Evolutionary conservation across 2,797 vertebrate species (phyloP), one percentile per base, ranked within the genome.

Genomic region (Anabacerthia variegaticeps): DNA sequence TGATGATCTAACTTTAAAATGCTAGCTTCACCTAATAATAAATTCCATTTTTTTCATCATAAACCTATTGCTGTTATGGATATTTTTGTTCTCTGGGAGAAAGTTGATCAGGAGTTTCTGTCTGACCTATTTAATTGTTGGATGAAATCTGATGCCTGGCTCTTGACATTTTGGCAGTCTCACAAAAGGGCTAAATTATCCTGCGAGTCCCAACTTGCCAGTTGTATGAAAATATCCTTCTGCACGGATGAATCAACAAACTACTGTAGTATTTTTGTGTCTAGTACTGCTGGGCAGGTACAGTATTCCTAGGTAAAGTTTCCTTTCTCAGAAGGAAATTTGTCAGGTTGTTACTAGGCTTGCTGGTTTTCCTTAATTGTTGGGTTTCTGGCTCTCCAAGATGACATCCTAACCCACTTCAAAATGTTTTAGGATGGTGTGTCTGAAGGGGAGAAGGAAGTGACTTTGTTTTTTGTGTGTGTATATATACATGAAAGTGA

Each of bases 61-160:
- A 77, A 65, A 21, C 41, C 30, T 77, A 22, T 65, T 72, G 73
- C 27, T 78, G 2, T 68, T 90, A 30, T 0, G 10, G 34, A 28
- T 88, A 51, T 80, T 91, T 92, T 72, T 86, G 15, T 69, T 76
- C 49, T 87, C 13, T 61, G 41, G 51, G 36, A 84, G 36, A 34
- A 79, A 67, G 59, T 32, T 92, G 75, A 81, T 92, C 11, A 1
- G 82, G 62, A 72, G 82, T 84, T 94, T 91, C 63, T 95, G 36
- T 86, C 59, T 95, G 94, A 78, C 92, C 88, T 48, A 67, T 82
- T 93, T 89, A 79, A 73, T 85, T 76, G 74, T 90, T 95, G 92
- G 92, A 91, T 67, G 94, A 90, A 95, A 94, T 82, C 44, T 79
- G 90, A 95, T 93, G 74, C 92, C 58, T 74, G 71, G 24, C 49